Evolutionary conservation across 1,140 invertebrate species (phyloP).

Genomic region (Sarcophaga bullata): DNA sequence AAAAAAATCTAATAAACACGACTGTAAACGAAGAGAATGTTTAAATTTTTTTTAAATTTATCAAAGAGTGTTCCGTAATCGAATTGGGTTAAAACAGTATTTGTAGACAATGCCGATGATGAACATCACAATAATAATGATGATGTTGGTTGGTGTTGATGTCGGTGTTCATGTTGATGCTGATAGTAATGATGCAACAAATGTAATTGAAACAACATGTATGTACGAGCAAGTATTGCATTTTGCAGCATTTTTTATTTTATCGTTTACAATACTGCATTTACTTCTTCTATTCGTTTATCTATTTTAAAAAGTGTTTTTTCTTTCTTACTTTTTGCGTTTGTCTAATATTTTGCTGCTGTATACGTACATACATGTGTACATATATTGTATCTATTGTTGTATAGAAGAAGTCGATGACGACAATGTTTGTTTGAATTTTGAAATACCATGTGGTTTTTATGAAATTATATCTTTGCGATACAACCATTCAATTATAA

Average conservation of each 20-base stretch:
- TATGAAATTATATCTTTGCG: constrained; percentile 27
- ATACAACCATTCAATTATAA: neutral
- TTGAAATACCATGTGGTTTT: constrained; percentile 36
- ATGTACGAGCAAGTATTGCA: neutral
- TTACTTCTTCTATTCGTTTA: neutral
- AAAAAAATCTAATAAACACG: no score
- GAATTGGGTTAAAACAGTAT: neutral
- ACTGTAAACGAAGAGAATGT: neutral
- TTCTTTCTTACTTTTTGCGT: neutral
- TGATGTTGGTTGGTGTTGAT: neutral
- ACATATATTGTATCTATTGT: no score
- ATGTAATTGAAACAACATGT: constrained; percentile 12
- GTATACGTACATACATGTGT: no score
- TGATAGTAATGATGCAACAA: constrained; percentile 25
- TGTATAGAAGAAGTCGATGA: neutral
- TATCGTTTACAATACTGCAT: neutral
- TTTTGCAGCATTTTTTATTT: neutral
- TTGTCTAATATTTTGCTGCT: neutral
- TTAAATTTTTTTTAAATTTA: neutral
- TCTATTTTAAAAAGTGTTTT: constrained; percentile 19
- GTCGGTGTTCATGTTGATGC: neutral
- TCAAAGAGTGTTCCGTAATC: neutral
- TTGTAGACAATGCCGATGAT: neutral
- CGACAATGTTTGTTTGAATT: constrained; percentile 14
- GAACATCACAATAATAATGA: neutral